Conservation (phyloP, 2,888 invertebrate genomes). For the Drosophila cognata region DNA sequence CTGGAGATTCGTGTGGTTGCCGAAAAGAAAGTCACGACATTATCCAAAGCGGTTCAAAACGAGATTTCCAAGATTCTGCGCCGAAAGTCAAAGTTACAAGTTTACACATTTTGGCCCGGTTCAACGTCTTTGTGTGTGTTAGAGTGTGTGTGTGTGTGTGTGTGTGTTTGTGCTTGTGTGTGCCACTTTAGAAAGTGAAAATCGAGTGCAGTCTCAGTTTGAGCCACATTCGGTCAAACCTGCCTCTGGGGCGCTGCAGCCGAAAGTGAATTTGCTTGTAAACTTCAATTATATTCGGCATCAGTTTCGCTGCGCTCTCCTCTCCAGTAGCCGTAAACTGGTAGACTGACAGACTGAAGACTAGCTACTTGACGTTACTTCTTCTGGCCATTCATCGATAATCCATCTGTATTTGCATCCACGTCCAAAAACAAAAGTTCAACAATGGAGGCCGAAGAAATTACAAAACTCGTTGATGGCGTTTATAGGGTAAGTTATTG, state of each 20-base stretch:
- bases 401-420: conserved; percentile 16
- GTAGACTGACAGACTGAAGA: background rate
- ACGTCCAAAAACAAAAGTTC: conserved; percentile 36
- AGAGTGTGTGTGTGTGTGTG: conserved; percentile 10
- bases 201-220: conserved; percentile 66
- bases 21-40: conserved; percentile 78
- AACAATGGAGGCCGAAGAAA: conserved; percentile 92
- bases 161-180: conserved; percentile 38
- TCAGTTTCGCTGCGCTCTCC: conserved; percentile 3
- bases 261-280: conserved; percentile 72
- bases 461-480: conserved; percentile 95
- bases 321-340: conserved; percentile 36
- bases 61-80: conserved; percentile 80
- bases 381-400: conserved; percentile 19
- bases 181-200: conserved; percentile 80
- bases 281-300: conserved; percentile 16
- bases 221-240: conserved; percentile 35
- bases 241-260: conserved; percentile 52
- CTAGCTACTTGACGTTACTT: conserved; percentile 23
- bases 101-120: conserved; percentile 68
- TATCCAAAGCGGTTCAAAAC: conserved; percentile 62
- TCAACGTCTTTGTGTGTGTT: conserved; percentile 55
- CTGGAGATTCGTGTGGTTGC: conserved; percentile 49
- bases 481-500: conserved; percentile 92
- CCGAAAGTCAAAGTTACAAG: conserved; percentile 80